A percentile compares a stretch with the other conserved stretches of the same genome.
phyloP scores from a whole-genome alignment of 1,140 invertebrate species.

The Sinonovacula constricta region DNA sequence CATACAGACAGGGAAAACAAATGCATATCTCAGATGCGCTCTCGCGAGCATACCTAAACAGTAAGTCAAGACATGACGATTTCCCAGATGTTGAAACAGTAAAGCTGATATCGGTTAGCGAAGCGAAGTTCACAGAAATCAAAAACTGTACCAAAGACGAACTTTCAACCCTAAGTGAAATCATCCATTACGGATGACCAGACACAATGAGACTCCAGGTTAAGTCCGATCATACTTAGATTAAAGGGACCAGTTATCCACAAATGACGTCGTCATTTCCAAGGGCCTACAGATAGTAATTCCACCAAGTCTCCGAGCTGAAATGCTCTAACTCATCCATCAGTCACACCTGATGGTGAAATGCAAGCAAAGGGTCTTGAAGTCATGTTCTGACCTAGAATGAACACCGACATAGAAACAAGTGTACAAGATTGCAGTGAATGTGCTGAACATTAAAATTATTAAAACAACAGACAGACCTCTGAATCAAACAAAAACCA shows the following conservation, averaged over 20 bases:
- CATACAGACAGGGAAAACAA: slow-evolving; percentile 72
- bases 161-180: slow-evolving; percentile 78
- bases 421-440: too few species aligned
- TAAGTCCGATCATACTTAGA: too few species aligned
- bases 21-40: slow-evolving; percentile 74
- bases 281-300: slow-evolving; percentile 68
- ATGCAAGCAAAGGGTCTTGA: slow-evolving; percentile 72
- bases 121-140: slow-evolving; percentile 34
- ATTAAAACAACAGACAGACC: slow-evolving; percentile 3
- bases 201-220: too few species aligned
- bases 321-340: slow-evolving; percentile 76
- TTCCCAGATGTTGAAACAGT: too few species aligned
- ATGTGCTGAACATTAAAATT: too few species aligned
- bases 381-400: slow-evolving; percentile 77
- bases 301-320: slow-evolving; percentile 68
- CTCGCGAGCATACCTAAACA: slow-evolving; percentile 50
- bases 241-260: slow-evolving; percentile 41
- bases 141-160: slow-evolving; percentile 2
- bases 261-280: slow-evolving; percentile 39
- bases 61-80: background rate
- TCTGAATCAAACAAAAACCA: slow-evolving; percentile 20
- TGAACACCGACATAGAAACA: too few species aligned
- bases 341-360: slow-evolving; percentile 78
- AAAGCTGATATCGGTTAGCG: background rate
- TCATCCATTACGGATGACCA: slow-evolving; percentile 21